Evolutionary conservation across 2,113 vertebrate species (phyloP), one percentile per base, ranked within the genome.

Genomic region (Mus spicilegus): DNA sequence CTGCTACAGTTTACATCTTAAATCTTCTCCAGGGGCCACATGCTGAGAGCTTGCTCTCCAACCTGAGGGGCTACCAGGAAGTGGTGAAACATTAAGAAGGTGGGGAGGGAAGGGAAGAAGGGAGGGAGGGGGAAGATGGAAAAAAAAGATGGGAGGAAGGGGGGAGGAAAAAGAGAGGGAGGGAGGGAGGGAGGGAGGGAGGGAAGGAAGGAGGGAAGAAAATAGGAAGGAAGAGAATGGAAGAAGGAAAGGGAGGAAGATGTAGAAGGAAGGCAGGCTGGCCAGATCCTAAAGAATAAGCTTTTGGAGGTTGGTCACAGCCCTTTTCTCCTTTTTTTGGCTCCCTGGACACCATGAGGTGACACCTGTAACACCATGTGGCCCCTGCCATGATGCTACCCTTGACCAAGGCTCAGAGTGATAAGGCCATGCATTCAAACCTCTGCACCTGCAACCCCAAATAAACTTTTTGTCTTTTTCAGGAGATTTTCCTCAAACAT

Each of bases 181-280:
- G 58, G 58, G 5, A 58, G 5, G 56, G 17, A 58, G 63, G 19
- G 6, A 61, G 7, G 5, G 12, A 20, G 12, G 7, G 30, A 65
- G 61, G 4, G 12, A 19, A 11, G 28, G 12, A 19, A 0, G 13
- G 5, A 36, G 12, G n/a, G 5, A 17, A 16, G 28, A 16, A 30
- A 6, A 16, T 17, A 7, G 19, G 58, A 9, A 9, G 36, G 14
- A 1, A 16, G 33, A 28, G 12, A 67, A 24, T 20, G n/a, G 12
- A 30, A 58, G 63, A 16, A 65, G 67, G 4, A 9, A 33, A 26
- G 30, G 28, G 4, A 65, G 12, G 2, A 22, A 13, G 19, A 28
- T 33, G 7, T 2, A 30, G 26, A 61, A 51, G 33, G 22, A 49
- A 49, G 22, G 33, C 12, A 76, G 42, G 20, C 6, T 4, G 16